These are phyloP conservation scores for Amiota mariae DNA, from an alignment of 2,888 invertebrate species.

Conservation along the genomic window DNA sequence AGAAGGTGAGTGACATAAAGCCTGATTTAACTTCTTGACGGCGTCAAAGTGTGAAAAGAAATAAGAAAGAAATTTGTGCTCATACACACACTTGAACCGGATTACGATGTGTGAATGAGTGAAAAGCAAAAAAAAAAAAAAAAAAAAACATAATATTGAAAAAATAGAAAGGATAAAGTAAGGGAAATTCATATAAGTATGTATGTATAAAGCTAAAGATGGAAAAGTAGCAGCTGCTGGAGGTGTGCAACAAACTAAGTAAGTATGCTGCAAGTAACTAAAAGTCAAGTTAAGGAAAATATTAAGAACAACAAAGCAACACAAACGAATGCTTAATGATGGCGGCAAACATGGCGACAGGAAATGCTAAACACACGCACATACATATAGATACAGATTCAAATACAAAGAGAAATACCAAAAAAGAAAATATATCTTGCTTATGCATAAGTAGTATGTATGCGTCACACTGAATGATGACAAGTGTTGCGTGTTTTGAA, in stretches of 20 bases:
- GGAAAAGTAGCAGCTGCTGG: not conserved
- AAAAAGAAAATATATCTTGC: not conserved
- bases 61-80: constrained; percentile 32
- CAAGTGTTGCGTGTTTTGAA: constrained; percentile 67
- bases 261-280: not conserved
- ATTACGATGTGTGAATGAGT: constrained; percentile 43
- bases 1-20: not conserved
- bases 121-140: constrained; percentile 43
- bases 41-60: constrained; percentile 49
- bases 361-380: constrained; percentile 24
- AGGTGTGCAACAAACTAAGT: not conserved
- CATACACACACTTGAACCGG: constrained; percentile 24
- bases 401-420: not conserved
- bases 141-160: constrained; percentile 37
- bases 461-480: constrained; percentile 54
- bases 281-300: constrained; percentile 24
- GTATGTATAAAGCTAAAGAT: too few relatives aligned
- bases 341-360: constrained; percentile 35
- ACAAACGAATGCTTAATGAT: constrained; percentile 43
- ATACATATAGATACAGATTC: not conserved
- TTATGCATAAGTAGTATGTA: constrained; percentile 28
- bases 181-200: not conserved
- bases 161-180: not conserved
- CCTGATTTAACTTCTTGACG: constrained; percentile 20
- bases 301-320: constrained; percentile 17